Evolutionary conservation across 2,888 invertebrate species (phyloP).

Genomic region (Netelia inedita): DNA sequence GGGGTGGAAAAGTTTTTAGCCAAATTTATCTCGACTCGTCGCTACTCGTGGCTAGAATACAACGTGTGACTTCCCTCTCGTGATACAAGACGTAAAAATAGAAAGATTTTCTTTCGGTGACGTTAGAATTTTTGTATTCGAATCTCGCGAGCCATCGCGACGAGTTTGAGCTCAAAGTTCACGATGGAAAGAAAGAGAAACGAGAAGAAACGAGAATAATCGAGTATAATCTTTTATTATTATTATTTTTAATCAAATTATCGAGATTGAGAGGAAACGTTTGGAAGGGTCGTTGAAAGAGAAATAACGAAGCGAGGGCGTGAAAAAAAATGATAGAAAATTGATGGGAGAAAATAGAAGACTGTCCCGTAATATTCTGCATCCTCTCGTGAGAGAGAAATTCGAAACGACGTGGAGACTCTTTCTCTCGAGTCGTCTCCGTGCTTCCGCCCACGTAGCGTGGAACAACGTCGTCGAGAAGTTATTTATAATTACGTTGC

Average conservation of each 20-base stretch:
- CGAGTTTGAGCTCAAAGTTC: neutral
- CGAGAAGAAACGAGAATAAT: neutral
- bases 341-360: neutral
- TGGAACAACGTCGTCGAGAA: constrained; percentile 16
- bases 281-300: no score
- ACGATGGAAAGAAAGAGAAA: neutral
- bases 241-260: neutral
- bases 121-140: neutral
- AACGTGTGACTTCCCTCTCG: neutral
- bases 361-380: no score
- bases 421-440: neutral
- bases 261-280: neutral
- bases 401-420: constrained; percentile 10
- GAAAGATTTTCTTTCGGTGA: neutral
- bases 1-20: neutral
- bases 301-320: no score
- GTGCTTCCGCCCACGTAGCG: constrained; percentile 30
- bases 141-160: neutral
- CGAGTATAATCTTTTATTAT: no score
- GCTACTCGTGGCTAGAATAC: no score
- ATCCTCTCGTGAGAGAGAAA: constrained; percentile 23
- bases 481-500: constrained; percentile 38
- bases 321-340: constrained; percentile 7
- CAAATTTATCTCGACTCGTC: neutral
- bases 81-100: neutral